Evolutionary conservation across 2,113 vertebrate genomes (phyloP), one percentile per base, ranked within the genome.

Genomic region (Cinclus cinclus): DNA sequence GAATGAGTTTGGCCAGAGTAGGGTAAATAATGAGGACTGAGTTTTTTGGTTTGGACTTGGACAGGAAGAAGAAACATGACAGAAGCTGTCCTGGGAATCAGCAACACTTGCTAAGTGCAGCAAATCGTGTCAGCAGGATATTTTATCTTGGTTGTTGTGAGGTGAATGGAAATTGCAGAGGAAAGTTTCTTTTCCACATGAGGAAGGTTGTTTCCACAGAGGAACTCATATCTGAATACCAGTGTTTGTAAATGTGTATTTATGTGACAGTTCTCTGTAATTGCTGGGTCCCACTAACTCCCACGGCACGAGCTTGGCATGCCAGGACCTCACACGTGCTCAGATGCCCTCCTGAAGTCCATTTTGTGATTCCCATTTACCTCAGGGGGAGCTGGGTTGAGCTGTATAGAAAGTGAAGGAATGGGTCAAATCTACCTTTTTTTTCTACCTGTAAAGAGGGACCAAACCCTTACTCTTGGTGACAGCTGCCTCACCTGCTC

Each of bases 391-490:
- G 44, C 1, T 69, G 53, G 49, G 60, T 1, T 63, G 56, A 86
- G 76, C 49, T 68, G 56, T 33, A 80, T 0, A 85, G 83, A 50
- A 81, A 58, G 30, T 42, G 41, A 81, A 71, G 52, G 39, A 87
- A 84, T 37, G 41, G 56, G 77, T 90, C 70, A 91, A 78, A 92
- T 76, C 42, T 37, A 37, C 39, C 53, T 50, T 92, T 92, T 93
- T 84, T 92, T 93, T 92, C 82, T 23, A 81, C 39, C 46, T 59
- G 28, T 28, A 35, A 50, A 71, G 60, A 94, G 77, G 87, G 59
- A 92, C 77, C 81, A 92, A 94, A 77, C 67, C 86, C 67, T 94
- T 73, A 46, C 35, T 33, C n/a, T 87, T 33, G 59, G 86, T 91
- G 81, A 91, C 82, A 83, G 58, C 65, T 83, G 86, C 59, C 63